Evolutionary conservation across 2,113 vertebrate species (phyloP), one percentile per base, ranked within the genome.

Genomic region (Tenrec ecaudatus): DNA sequence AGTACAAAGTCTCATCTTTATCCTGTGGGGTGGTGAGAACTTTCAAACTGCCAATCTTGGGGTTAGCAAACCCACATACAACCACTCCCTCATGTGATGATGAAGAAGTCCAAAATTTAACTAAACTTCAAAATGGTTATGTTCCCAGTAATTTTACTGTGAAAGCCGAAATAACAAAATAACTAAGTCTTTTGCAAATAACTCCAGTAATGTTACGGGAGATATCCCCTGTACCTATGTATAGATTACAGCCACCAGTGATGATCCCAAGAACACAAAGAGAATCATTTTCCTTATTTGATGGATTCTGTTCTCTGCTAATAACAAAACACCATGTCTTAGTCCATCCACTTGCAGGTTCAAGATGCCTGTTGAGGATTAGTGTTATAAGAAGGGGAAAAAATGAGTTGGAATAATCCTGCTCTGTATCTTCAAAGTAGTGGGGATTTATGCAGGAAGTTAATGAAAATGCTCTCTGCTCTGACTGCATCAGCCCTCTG

Each of bases 231-330:
- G 12, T 16, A 47, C 17, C 38, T 33, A 7, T 53, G 92, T 29
- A 66, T 66, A 86, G 19, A 47, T 83, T 77, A 58, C 3, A 95
- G 75, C n/a, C 87, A 91, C 29, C 68, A 80, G 10, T 47, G 94
- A 64, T 60, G 84, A 96, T 79, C 88, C 86, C 64, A 85, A 93
- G 22, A 78, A 71, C 14, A 57, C 64, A 82, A 62, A 94, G 95
- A 96, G 83, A 94, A 85, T 10, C 0, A 0, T 25, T 43, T 2
- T 77, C 86, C 89, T 85, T 36, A 86, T 29, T 27, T 75, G 58
- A 96, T 90, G 93, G 92, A 47, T 94, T 89, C 77, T 88, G 83
- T 93, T 96, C 75, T 88, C 95, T 84, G 47, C 86, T 95, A 93
- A 89, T 38, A 94, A 73, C 17, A 94, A 96, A 77, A 47, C 88